Evolutionary conservation across 2,888 invertebrate species (phyloP).

Genomic region (Crematogaster levior): DNA sequence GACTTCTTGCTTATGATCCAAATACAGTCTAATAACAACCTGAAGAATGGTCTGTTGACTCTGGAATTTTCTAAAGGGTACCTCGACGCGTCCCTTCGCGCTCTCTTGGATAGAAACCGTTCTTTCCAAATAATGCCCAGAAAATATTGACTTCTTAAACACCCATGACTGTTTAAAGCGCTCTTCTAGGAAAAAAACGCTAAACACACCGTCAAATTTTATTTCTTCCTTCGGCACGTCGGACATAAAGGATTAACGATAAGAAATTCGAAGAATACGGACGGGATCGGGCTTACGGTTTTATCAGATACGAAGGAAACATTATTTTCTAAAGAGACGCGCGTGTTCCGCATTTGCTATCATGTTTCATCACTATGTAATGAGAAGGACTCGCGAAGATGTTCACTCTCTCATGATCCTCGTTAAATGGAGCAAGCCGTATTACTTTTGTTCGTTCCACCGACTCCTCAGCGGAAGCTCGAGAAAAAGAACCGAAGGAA

Average conservation of each 20-base stretch:
- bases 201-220: constrained; percentile 16
- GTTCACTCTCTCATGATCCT: neutral
- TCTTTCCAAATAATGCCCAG: constrained; percentile 21
- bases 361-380: neutral
- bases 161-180: neutral
- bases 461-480: constrained; percentile 22
- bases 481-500: constrained; percentile 53
- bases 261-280: constrained; percentile 7
- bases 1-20: neutral
- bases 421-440: constrained; percentile 30
- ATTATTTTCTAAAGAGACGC: neutral
- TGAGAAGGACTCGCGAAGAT: constrained; percentile 10
- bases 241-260: neutral
- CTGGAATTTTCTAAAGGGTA: neutral
- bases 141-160: constrained; percentile 51
- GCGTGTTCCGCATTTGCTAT: neutral
- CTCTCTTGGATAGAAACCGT: neutral
- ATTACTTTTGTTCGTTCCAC: constrained; percentile 13
- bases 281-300: constrained; percentile 8
- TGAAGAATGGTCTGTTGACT: neutral
- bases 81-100: neutral
- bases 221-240: constrained; percentile 24
- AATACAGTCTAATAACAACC: neutral
- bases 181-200: constrained; percentile 32
- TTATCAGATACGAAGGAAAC: neutral